These are phyloP conservation scores for Drosophila lacicola DNA, from an alignment of 2,888 invertebrate species.

Conservation along the genomic window DNA sequence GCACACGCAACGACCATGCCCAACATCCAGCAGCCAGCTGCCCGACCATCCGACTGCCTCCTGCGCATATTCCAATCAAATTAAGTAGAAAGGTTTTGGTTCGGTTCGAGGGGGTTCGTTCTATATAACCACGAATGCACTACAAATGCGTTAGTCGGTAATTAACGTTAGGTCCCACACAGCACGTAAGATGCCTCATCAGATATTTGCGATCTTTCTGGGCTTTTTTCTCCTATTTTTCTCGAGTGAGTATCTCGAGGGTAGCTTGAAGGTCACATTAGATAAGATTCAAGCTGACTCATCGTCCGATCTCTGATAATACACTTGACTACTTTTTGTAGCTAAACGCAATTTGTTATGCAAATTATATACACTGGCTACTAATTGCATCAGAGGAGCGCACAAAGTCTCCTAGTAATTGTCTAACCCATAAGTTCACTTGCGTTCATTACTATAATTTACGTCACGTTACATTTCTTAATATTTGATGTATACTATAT, in stretches of 20 bases:
- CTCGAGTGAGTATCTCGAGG: background rate
- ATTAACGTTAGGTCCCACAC: slow-evolving; percentile 19
- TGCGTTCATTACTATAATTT: slow-evolving; percentile 1
- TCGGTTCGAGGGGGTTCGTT: slow-evolving; percentile 5
- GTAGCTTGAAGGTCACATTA: background rate
- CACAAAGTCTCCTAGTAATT: background rate
- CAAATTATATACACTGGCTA: background rate
- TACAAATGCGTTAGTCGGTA: slow-evolving; percentile 21
- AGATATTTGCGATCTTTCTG: too few species aligned
- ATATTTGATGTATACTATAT: background rate
- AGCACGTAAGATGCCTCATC: background rate
- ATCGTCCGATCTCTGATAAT: slow-evolving; percentile 10
- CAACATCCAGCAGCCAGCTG: slow-evolving; percentile 6
- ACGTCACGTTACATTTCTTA: background rate
- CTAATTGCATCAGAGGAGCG: slow-evolving; percentile 13
- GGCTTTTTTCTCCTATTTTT: too few species aligned
- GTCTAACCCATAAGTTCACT: background rate
- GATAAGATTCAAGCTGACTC: slow-evolving; percentile 17
- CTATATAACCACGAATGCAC: background rate
- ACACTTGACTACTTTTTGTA: background rate
- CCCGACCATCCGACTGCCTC: slow-evolving; percentile 22
- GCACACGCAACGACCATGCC: slow-evolving; percentile 31
- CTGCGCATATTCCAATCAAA: slow-evolving; percentile 77
- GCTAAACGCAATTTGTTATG: slow-evolving; percentile 1
- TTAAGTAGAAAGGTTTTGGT: slow-evolving; percentile 75